These are phyloP conservation scores for Ornithoptera alexandrae DNA, from an alignment of 2,888 invertebrate genomes.

Conservation along the genomic window DNA sequence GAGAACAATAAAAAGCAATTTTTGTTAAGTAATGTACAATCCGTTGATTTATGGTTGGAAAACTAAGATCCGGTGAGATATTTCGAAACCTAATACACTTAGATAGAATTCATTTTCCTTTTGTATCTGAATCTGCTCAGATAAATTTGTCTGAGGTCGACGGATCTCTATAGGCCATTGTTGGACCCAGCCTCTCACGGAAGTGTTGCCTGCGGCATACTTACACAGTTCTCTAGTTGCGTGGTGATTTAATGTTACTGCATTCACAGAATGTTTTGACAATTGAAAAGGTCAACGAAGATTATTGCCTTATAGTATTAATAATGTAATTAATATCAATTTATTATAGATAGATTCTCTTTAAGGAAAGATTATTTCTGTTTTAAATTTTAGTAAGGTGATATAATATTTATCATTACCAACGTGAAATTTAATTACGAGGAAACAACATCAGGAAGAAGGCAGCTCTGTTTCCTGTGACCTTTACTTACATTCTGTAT, in stretches of 20 bases:
- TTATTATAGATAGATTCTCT: neutral
- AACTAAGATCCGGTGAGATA: neutral
- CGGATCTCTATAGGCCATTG: constrained; percentile 50
- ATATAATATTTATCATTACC: too few relatives aligned
- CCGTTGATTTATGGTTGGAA: neutral
- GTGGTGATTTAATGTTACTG: constrained; percentile 25
- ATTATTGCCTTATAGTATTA: constrained; percentile 13
- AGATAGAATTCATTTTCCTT: constrained; percentile 26
- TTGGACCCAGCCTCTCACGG: constrained; percentile 62
- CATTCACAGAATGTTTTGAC: constrained; percentile 26
- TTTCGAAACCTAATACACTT: constrained; percentile 20
- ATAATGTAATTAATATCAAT: neutral
- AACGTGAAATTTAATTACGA: too few relatives aligned
- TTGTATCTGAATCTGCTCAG: constrained; percentile 7
- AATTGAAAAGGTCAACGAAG: constrained; percentile 25
- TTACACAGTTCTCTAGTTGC: constrained; percentile 55
- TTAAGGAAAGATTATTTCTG: neutral
- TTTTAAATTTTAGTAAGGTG: too few relatives aligned
- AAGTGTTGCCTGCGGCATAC: constrained; percentile 55
- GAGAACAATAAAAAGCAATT: constrained; percentile 1
- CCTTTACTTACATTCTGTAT: too few relatives aligned
- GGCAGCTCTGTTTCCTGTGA: too few relatives aligned
- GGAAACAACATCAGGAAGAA: too few relatives aligned
- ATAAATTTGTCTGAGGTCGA: constrained; percentile 27
- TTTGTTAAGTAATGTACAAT: constrained; percentile 10